These are phyloP conservation scores for Galeruca laticollis DNA, from an alignment of 2,888 invertebrate genomes.

Conservation along the genomic window DNA sequence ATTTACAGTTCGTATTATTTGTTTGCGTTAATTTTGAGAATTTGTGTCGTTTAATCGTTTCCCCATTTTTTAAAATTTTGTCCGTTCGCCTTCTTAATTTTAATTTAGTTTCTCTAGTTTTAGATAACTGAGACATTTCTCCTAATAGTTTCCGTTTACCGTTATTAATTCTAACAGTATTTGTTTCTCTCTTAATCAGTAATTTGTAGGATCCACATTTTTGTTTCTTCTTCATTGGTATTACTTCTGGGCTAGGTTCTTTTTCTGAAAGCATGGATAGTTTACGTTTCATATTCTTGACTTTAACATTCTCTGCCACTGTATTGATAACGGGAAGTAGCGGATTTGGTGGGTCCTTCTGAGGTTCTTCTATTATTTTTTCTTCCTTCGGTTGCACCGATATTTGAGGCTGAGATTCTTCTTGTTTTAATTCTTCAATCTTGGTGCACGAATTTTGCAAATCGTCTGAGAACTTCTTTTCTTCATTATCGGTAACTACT, in stretches of 20 bases:
- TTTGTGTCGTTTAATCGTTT: constrained; percentile 50
- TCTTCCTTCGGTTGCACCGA: constrained; percentile 42
- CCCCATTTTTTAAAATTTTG: constrained; percentile 61
- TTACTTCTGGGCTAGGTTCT: constrained; percentile 50
- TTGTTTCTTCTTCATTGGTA: constrained; percentile 55
- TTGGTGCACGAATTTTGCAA: constrained; percentile 39
- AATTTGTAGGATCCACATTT: constrained; percentile 65
- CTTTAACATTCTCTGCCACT: constrained; percentile 66
- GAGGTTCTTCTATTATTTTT: constrained; percentile 20
- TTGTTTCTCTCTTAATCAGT: constrained; percentile 68
- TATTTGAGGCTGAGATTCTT: constrained; percentile 21
- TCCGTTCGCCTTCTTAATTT: constrained; percentile 65
- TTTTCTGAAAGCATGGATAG: constrained; percentile 60
- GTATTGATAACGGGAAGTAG: constrained; percentile 61
- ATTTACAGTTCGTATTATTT: constrained; percentile 53
- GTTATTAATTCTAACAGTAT: constrained; percentile 64
- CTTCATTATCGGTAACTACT: constrained; percentile 48
- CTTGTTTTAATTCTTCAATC: constrained; percentile 19
- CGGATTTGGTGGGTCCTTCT: constrained; percentile 36
- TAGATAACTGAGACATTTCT: constrained; percentile 58
- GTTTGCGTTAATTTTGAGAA: constrained; percentile 59
- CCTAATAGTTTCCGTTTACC: constrained; percentile 67
- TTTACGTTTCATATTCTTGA: constrained; percentile 68
- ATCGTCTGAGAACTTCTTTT: constrained; percentile 38
- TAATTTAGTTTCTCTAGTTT: constrained; percentile 56